Conservation (phyloP, 1,140 invertebrate species). For the Aphis craccivora region DNA sequence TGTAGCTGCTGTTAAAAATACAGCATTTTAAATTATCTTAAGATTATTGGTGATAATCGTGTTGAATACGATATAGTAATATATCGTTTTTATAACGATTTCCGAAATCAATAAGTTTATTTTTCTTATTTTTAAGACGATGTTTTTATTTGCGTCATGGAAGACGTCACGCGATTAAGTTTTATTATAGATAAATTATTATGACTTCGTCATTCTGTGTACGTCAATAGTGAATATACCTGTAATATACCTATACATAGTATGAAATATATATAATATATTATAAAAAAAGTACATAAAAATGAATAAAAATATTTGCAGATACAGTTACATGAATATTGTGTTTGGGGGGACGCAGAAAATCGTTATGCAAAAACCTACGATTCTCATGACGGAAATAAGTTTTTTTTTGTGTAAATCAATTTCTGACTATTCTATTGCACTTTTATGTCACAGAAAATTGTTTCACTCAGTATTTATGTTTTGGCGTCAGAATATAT, state of each 20-base stretch:
- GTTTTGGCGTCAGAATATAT: background rate
- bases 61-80: background rate
- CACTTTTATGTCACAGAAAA: slow-evolving; percentile 2
- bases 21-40: background rate
- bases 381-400: background rate
- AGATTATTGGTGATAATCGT: background rate
- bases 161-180: background rate
- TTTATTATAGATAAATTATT: background rate
- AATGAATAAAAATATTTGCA: background rate
- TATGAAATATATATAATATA: too few species aligned
- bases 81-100: background rate
- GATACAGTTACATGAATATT: background rate
- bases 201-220: slow-evolving; percentile 1
- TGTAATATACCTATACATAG: background rate
- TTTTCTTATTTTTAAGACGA: too few species aligned
- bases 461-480: background rate
- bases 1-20: background rate
- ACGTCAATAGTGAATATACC: background rate
- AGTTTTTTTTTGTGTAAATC: background rate
- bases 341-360: background rate
- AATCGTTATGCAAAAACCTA: background rate
- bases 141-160: background rate
- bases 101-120: background rate
- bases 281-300: background rate
- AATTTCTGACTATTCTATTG: background rate